phyloP scores from a whole-genome alignment of 2,113 vertebrate genomes.

The Neopipo cinnamomea region DNA sequence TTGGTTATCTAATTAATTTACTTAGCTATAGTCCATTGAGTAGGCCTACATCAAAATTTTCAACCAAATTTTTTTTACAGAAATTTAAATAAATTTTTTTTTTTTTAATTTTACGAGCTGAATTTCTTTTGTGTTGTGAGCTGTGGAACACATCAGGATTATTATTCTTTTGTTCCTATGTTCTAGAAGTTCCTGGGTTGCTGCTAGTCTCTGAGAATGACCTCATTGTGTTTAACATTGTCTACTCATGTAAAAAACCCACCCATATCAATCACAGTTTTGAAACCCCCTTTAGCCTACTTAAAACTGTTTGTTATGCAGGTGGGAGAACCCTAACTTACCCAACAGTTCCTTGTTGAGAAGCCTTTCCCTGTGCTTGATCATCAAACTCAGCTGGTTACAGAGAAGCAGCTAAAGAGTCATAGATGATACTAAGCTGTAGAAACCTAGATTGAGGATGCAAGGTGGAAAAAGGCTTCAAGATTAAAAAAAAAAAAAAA shows the following conservation, averaged over 20 bases:
- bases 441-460: neutral
- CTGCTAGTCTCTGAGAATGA: neutral
- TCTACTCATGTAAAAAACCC: fast-evolving
- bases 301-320: neutral
- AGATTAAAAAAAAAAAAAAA: neutral
- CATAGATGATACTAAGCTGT: neutral
- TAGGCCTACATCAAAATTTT: neutral
- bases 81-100: neutral
- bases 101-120: neutral
- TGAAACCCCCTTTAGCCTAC: neutral
- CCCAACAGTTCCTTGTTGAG: neutral
- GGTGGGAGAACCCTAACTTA: neutral
- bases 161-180: neutral
- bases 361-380: neutral
- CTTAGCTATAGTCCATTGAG: neutral
- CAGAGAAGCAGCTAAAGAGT: neutral
- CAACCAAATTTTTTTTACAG: neutral
- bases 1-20: neutral
- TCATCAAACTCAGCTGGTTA: neutral
- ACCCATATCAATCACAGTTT: neutral
- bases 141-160: neutral
- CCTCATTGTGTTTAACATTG: fast-evolving
- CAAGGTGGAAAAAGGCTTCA: neutral
- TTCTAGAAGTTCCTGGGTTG: neutral
- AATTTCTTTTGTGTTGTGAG: neutral